A percentile compares a stretch with the other conserved stretches of the same genome.
phyloP scores from a whole-genome alignment of 2,888 invertebrate genomes.

The Mystacides longicornis region DNA sequence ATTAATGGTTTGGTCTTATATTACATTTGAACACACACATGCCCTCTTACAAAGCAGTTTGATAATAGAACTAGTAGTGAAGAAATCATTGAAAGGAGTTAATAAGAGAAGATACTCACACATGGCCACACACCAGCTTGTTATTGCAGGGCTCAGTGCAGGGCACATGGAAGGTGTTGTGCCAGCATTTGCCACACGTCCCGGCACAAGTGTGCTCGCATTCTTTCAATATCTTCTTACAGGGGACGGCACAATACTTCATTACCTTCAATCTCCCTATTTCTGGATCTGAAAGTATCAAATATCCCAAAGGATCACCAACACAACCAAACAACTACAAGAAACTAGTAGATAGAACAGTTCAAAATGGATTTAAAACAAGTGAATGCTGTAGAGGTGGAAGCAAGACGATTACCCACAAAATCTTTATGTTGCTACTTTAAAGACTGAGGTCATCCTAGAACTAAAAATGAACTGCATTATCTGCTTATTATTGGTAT shows the following conservation, averaged over 20 bases:
- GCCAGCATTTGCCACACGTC: slow-evolving; percentile 48
- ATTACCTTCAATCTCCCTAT: slow-evolving; percentile 30
- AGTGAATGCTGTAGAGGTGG: too few species aligned
- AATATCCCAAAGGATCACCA: neutral
- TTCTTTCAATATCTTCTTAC: slow-evolving; percentile 34
- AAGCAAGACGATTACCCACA: too few species aligned
- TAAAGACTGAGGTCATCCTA: too few species aligned
- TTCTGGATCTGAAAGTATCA: slow-evolving; percentile 17
- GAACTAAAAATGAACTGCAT: too few species aligned
- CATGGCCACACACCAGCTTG: slow-evolving; percentile 55
- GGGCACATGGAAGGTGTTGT: slow-evolving; percentile 52
- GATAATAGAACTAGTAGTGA: too few species aligned
- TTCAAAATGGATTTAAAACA: too few species aligned
- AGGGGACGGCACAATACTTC: slow-evolving; percentile 40
- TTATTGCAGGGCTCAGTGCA: slow-evolving; percentile 51
- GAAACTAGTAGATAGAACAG: neutral
- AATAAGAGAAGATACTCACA: slow-evolving; percentile 34
- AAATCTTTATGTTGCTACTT: too few species aligned
- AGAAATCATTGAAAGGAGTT: too few species aligned
- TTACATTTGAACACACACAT: neutral
- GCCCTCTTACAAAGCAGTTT: neutral
- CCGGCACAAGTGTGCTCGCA: slow-evolving; percentile 50
- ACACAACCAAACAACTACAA: neutral
- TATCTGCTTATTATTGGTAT: too few species aligned
- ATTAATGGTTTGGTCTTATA: neutral